Percentiles rank a stretch among this genome's conserved stretches.
phyloP scores from a whole-genome alignment of 2,888 invertebrate genomes.

The Drosophila demipolita region DNA sequence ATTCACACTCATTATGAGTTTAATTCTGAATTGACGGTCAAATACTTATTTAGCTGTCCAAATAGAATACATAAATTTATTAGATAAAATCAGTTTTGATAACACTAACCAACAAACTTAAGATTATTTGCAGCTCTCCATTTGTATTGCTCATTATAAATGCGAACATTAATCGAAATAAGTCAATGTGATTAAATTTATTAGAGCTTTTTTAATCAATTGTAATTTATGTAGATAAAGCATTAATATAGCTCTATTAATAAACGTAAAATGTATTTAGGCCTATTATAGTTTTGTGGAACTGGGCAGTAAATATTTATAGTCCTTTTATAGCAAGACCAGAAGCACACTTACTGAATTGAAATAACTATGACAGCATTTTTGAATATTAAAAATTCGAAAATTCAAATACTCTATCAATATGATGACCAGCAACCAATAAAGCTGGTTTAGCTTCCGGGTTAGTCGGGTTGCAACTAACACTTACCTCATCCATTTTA shows the following conservation, averaged over 20 bases:
- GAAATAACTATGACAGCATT: background rate
- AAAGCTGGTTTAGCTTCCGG: slow-evolving; percentile 39
- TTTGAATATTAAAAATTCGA: background rate
- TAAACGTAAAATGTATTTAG: background rate
- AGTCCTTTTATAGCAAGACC: background rate
- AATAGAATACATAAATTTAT: background rate
- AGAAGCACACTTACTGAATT: background rate
- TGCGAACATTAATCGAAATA: background rate
- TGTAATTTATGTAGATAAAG: slow-evolving; percentile 1
- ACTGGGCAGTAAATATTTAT: background rate
- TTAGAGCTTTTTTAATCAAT: background rate
- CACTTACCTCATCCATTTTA: slow-evolving; percentile 39
- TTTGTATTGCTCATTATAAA: background rate
- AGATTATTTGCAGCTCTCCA: background rate
- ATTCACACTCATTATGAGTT: slow-evolving; percentile 36
- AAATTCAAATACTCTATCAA: background rate
- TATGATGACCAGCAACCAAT: background rate
- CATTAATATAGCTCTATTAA: background rate
- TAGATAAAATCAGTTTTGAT: background rate
- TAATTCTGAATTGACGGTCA: slow-evolving; percentile 13
- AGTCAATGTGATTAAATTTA: background rate
- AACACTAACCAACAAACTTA: background rate
- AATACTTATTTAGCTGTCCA: slow-evolving; percentile 6
- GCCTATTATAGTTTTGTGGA: background rate
- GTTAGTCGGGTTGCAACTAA: slow-evolving; percentile 18